Evolutionary conservation across 2,797 vertebrate species (phyloP), one percentile per base, ranked within the genome.

Genomic region (Pipistrellus nathusii): DNA sequence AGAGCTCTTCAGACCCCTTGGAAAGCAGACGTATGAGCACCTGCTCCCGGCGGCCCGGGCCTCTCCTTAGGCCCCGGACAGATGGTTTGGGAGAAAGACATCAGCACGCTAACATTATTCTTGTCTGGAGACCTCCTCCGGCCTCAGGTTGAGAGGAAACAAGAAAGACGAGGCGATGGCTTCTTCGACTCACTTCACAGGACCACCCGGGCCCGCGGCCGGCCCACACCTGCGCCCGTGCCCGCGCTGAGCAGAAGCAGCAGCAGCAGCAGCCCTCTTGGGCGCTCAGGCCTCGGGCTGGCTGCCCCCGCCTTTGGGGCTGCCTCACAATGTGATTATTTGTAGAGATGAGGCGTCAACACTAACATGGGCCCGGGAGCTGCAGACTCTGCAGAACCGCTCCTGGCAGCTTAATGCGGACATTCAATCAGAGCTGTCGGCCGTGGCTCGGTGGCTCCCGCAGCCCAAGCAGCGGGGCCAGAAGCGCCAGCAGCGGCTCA

Each of bases 361-460:
- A 94, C 93, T 84, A 77, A 95, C 94, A 87, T 55, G 51, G 81
- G 51, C 89, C 95, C 89, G 88, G 66, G 92, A 95, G 97, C 95
- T 55, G 76, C 86, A 84, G 92, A 83, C 86, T 12, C 11, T 51
- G 76, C 86, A 84, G 92, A 83, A 88, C 9, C 8, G 64, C 85
- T 95, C 41, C 93, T 95, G 71, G 96, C 59, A 91, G 94, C 96
- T 97, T 97, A 93, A 97, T 97, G 87, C 96, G 97, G 96, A 95
- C 96, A 90, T 95, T 96, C 96, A 51, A 96, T 93, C 96, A 97
- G 95, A 97, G 90, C 80, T 51, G 92, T 88, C 94, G 3, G 0
- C 3, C 3, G 5, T 27, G 57, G 57, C 57, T 62, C 12, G 48
- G 77, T 76, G 95, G 95, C 94, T 97, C 21, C 91, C n/a, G 35